Evolutionary conservation across 2,113 vertebrate species (phyloP).

Genomic region (Rhineura floridana): DNA sequence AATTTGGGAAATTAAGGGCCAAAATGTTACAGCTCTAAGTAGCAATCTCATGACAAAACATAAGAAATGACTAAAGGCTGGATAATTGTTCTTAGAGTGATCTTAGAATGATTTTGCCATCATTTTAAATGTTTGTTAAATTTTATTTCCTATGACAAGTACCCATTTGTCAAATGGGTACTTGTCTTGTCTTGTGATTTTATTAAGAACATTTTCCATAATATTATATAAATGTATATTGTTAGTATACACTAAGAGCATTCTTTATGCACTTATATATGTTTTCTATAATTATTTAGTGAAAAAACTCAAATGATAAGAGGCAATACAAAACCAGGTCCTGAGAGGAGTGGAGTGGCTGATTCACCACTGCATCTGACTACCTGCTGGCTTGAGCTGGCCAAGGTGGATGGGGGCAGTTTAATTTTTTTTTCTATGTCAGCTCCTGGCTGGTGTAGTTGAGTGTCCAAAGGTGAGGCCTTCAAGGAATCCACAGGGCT

Average conservation of each 20-base stretch:
- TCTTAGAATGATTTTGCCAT: neutral
- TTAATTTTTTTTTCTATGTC: no score
- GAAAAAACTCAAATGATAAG: neutral
- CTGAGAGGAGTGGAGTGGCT: no score
- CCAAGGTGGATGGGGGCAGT: no score
- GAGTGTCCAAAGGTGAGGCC: no score
- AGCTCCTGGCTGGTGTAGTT: no score
- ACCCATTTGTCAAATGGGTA: no score
- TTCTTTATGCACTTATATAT: neutral
- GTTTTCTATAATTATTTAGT: neutral
- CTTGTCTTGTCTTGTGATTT: neutral
- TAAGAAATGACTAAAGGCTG: neutral
- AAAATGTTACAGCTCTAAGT: neutral
- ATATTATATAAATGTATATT: neutral
- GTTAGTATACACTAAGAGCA: neutral
- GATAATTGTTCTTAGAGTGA: neutral
- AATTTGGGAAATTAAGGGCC: neutral
- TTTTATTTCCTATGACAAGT: slow-evolving; percentile 20
- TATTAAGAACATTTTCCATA: neutral
- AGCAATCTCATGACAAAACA: neutral
- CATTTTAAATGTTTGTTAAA: neutral
- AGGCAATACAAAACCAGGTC: no score
- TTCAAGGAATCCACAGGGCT: no score
- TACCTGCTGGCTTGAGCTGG: no score
- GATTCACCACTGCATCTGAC: no score